Percentiles rank a stretch among this genome's conserved stretches.
phyloP scores from a whole-genome alignment of 2,797 vertebrate genomes.

The Girardinus metallicus region DNA sequence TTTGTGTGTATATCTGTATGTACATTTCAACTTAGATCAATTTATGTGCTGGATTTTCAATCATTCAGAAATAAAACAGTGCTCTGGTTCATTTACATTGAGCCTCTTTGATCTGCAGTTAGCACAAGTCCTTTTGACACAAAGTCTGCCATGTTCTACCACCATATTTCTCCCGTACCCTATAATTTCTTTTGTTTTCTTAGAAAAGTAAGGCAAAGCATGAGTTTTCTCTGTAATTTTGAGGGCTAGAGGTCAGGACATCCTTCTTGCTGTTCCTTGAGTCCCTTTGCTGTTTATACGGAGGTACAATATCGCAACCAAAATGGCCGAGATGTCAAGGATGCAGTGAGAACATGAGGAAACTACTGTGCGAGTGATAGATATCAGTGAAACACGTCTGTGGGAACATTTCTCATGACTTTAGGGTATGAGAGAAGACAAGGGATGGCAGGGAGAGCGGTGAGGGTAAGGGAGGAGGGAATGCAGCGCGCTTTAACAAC shows the following conservation, averaged over 20 bases:
- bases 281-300: background rate
- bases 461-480: background rate
- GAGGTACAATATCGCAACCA: background rate
- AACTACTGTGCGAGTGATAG: background rate
- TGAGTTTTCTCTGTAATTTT: constrained; percentile 1
- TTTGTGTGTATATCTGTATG: background rate
- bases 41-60: background rate
- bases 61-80: background rate
- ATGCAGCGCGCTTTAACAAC: background rate
- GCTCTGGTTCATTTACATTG: background rate
- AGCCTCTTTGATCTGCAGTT: background rate
- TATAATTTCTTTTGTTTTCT: constrained; percentile 10
- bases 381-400: background rate
- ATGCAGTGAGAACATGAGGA: background rate
- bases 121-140: background rate
- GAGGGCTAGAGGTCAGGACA: background rate
- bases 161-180: background rate
- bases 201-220: background rate
- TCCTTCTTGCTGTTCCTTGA: background rate
- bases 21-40: background rate
- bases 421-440: background rate
- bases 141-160: background rate
- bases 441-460: background rate
- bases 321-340: background rate
- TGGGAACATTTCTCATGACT: background rate